Evolutionary conservation across 2,888 invertebrate species (phyloP).

Genomic region (Blastobasis lacticolella): DNA sequence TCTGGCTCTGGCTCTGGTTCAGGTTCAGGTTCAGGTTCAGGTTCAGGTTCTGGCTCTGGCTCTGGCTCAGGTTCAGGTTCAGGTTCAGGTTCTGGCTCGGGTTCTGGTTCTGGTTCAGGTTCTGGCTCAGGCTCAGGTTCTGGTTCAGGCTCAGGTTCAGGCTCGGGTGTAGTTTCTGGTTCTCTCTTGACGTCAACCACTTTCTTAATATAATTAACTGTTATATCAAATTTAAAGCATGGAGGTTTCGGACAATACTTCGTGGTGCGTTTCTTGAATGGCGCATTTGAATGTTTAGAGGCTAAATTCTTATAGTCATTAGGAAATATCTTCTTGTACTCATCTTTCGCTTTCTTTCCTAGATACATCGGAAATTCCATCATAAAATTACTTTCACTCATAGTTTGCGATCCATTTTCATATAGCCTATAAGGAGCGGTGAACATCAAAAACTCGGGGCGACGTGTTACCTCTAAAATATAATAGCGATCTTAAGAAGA

Average conservation of each 20-base stretch:
- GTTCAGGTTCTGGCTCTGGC: background rate
- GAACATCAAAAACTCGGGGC: constrained; percentile 38
- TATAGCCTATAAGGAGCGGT: constrained; percentile 55
- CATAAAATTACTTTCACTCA: constrained; percentile 21
- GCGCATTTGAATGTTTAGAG: constrained; percentile 18
- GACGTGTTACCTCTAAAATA: constrained; percentile 36
- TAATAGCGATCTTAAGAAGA: constrained; percentile 9
- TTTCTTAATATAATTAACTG: background rate
- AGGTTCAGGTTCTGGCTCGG: background rate
- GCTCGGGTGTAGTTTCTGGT: background rate
- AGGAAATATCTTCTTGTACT: constrained; percentile 26
- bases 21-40: background rate
- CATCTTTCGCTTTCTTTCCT: constrained; percentile 27
- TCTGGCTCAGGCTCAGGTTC: background rate
- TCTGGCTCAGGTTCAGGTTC: background rate
- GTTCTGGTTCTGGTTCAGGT: background rate
- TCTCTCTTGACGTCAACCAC: background rate
- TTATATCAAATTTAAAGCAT: constrained; percentile 9
- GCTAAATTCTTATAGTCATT: constrained; percentile 27
- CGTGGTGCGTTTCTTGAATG: constrained; percentile 28
- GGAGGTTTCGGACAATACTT: background rate
- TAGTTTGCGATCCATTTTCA: constrained; percentile 31
- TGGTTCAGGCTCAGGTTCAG: background rate
- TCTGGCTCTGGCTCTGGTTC: background rate
- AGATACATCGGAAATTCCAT: constrained; percentile 46